Conservation (phyloP, 2,113 vertebrate genomes). For the Bettongia penicillata region DNA sequence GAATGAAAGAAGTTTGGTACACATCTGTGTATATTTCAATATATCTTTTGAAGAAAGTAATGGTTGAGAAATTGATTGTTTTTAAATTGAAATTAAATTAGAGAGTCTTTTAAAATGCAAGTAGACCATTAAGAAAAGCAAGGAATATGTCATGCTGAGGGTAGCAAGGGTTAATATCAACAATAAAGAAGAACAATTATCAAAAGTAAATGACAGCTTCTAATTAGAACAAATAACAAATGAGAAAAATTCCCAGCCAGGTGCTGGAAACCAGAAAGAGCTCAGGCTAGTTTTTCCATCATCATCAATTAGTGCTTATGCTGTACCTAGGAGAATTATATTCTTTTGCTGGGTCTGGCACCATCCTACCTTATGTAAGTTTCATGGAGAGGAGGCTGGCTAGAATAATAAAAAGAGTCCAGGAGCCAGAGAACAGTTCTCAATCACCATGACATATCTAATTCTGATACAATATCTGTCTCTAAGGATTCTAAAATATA, state of each 20-base stretch:
- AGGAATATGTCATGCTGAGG: neutral
- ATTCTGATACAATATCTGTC: neutral
- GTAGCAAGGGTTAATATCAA: neutral
- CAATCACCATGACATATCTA: neutral
- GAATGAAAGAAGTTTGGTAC: neutral
- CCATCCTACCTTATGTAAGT: neutral
- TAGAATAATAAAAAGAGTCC: neutral
- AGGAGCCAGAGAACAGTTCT: neutral
- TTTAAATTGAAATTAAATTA: neutral
- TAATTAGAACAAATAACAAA: conserved; percentile 1
- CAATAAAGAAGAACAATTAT: neutral
- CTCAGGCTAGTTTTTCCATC: neutral
- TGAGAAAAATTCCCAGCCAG: neutral
- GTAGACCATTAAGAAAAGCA: neutral
- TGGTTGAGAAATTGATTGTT: neutral
- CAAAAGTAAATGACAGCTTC: neutral
- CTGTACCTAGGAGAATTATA: neutral
- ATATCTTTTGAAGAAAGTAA: neutral
- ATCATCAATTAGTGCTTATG: neutral
- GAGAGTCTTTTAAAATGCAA: neutral
- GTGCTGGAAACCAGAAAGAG: neutral
- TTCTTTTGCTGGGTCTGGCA: neutral
- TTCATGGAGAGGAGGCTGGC: neutral
- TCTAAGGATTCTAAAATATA: neutral
- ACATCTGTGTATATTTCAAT: neutral